Percentiles rank a stretch among this genome's conserved stretches.
phyloP scores from a whole-genome alignment of 64 coral and sea anemone genomes.

The Pocillopora verrucosa region DNA sequence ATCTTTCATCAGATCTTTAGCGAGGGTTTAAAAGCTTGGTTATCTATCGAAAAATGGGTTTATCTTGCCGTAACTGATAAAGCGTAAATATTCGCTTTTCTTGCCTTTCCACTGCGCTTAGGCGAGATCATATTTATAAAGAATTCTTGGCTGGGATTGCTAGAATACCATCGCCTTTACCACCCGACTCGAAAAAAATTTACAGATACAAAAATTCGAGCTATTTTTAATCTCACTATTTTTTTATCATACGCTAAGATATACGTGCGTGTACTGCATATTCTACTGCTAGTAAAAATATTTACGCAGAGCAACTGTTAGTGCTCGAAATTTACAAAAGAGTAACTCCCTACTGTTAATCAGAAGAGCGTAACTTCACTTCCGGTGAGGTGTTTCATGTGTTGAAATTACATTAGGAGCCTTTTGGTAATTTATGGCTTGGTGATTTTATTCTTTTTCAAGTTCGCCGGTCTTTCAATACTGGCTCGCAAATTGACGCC shows the following conservation, averaged over 20 bases:
- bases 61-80: not conserved
- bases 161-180: not conserved
- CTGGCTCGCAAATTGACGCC: constrained; percentile 2
- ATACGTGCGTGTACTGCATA: not conserved
- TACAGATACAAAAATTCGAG: constrained; percentile 3
- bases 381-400: constrained; percentile 21
- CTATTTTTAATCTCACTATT: not conserved
- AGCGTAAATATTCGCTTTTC: not conserved
- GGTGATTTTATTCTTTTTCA: constrained; percentile 22
- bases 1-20: constrained; percentile 39
- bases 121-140: not conserved
- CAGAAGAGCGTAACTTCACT: not conserved
- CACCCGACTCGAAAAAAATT: not conserved
- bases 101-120: not conserved
- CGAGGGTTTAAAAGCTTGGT: not conserved
- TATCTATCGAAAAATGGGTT: constrained; percentile 4
- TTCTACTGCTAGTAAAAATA: constrained; percentile 34
- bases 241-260: not conserved
- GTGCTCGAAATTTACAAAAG: not conserved
- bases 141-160: not conserved
- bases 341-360: no score
- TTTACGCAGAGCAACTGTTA: constrained; percentile 9
- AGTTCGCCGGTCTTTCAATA: constrained; percentile 42
- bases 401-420: constrained; percentile 33
- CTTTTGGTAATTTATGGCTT: constrained; percentile 5